These are phyloP conservation scores for Bombus terrestris DNA, from an alignment of 1,140 invertebrate genomes.

Conservation along the genomic window DNA sequence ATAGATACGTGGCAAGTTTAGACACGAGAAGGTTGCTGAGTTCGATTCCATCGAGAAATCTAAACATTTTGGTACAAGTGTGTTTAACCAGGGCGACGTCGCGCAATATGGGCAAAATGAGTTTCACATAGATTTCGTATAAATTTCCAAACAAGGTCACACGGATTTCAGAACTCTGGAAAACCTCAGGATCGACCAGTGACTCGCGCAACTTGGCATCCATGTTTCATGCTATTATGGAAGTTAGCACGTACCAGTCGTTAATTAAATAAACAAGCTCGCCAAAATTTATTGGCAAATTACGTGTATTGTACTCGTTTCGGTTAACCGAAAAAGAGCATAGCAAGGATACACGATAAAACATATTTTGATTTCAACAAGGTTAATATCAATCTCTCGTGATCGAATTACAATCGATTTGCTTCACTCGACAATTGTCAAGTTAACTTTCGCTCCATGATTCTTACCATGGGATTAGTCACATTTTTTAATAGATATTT, in stretches of 20 bases:
- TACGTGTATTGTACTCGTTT: background rate
- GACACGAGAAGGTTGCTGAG: background rate
- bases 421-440: too few relatives aligned
- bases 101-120: constrained; percentile 2
- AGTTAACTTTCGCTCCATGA: too few relatives aligned
- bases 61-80: too few relatives aligned
- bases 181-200: background rate
- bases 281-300: background rate
- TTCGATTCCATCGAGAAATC: background rate
- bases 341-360: background rate
- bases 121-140: constrained; percentile 46
- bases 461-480: too few relatives aligned
- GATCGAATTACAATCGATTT: too few relatives aligned
- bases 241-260: background rate
- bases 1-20: too few relatives aligned
- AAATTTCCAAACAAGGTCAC: constrained; percentile 42
- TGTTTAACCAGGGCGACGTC: background rate
- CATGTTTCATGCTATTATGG: background rate
- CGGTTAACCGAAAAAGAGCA: background rate
- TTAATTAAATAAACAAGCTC: background rate
- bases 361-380: background rate
- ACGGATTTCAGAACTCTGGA: background rate
- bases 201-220: background rate
- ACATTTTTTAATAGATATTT: too few relatives aligned
- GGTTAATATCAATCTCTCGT: background rate